Evolutionary conservation across 2,797 vertebrate species (phyloP).

Genomic region (Lophotriccus pileatus): DNA sequence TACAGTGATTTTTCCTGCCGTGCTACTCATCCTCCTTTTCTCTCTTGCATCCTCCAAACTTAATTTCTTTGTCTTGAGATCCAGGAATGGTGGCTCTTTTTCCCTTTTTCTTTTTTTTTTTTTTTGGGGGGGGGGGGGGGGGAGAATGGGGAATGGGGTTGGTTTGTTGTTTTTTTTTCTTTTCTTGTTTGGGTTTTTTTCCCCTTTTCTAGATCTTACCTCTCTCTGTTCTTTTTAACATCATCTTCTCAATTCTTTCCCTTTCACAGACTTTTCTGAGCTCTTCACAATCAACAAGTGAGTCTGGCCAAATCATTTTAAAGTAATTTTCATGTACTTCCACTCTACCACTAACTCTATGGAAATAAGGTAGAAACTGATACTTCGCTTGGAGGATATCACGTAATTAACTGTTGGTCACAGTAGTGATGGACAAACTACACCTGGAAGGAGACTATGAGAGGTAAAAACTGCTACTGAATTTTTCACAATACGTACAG

Average conservation of each 20-base stretch:
- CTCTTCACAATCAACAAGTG: neutral
- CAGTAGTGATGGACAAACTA: neutral
- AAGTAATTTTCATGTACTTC: neutral
- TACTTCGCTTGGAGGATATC: neutral
- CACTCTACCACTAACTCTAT: neutral
- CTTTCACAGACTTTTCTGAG: neutral
- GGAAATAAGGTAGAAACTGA: neutral
- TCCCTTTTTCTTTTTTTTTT: neutral
- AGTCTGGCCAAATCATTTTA: neutral
- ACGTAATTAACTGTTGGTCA: accelerated
- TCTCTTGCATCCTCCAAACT: neutral
- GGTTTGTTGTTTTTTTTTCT: neutral
- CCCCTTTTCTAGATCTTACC: neutral
- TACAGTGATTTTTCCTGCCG: neutral
- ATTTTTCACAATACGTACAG: neutral
- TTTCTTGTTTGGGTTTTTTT: accelerated
- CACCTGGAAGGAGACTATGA: neutral
- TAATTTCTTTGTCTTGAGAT: neutral
- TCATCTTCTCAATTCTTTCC: neutral
- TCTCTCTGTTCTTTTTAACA: neutral
- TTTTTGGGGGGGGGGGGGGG: neutral
- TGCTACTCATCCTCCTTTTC: neutral
- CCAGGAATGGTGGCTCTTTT: neutral
- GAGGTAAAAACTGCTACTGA: neutral
- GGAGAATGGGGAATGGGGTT: neutral